Evolutionary conservation across 2,113 vertebrate species (phyloP).

Genomic region (Thalassoma bifasciatum): DNA sequence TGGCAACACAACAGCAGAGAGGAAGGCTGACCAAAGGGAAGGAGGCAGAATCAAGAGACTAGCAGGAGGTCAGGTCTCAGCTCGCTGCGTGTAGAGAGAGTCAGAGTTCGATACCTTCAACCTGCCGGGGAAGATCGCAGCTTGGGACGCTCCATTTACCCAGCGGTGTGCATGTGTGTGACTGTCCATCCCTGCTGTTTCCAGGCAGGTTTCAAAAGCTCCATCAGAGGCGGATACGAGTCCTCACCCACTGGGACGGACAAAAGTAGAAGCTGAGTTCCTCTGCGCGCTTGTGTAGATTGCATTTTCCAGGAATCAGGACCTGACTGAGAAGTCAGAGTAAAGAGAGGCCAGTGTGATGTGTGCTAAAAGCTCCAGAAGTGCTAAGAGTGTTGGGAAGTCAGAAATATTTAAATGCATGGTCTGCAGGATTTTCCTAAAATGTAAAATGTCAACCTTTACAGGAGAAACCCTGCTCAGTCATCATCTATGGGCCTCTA

Average conservation of each 20-base stretch:
- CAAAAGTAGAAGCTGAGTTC: conserved; percentile 20
- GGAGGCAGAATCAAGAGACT: neutral
- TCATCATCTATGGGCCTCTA: too few species aligned
- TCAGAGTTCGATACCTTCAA: conserved; percentile 60
- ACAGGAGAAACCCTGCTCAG: too few species aligned
- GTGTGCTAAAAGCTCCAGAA: conserved; percentile 40
- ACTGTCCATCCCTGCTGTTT: conserved; percentile 62
- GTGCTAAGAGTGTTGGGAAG: conserved; percentile 7
- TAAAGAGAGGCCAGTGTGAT: conserved; percentile 4
- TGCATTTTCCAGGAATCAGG: conserved; percentile 42
- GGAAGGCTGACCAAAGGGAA: neutral
- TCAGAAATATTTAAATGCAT: too few species aligned
- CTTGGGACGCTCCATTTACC: conserved; percentile 69
- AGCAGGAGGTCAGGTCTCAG: conserved; percentile 26
- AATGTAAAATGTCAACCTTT: too few species aligned
- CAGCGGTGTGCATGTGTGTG: conserved; percentile 58
- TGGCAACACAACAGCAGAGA: conserved; percentile 16
- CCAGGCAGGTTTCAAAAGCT: conserved; percentile 48
- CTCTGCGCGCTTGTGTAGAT: conserved; percentile 17
- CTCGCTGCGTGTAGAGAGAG: conserved; percentile 29
- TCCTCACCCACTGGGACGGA: conserved; percentile 41
- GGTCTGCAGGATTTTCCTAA: too few species aligned
- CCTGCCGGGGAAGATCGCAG: conserved; percentile 56
- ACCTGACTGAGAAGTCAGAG: conserved; percentile 30
- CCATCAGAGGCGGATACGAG: conserved; percentile 37